A percentile compares a stretch with the other conserved stretches of the same genome.
Evolutionary conservation across 2,113 vertebrate species (phyloP).

Genomic region (Calypte anna): DNA sequence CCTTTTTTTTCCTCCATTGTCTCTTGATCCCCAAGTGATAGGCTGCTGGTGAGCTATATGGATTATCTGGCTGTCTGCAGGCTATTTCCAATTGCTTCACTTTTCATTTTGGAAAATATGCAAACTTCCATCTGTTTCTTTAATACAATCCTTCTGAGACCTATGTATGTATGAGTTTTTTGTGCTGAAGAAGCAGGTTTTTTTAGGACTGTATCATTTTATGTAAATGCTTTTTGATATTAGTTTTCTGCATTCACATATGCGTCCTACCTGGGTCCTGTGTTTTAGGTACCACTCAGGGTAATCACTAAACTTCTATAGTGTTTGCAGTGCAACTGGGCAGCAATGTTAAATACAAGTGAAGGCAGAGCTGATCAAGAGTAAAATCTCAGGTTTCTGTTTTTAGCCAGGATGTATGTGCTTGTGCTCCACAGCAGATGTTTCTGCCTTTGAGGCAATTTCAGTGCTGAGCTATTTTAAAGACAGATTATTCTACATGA

Average conservation of each 20-base stretch:
- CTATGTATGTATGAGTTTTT: slow-evolving; percentile 32
- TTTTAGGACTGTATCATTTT: slow-evolving; percentile 5
- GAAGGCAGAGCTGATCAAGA: slow-evolving; percentile 40
- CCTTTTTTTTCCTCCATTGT: not conserved
- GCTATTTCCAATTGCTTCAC: slow-evolving; percentile 19
- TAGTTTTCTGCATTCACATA: not conserved
- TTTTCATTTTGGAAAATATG: slow-evolving; percentile 57
- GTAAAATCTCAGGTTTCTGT: slow-evolving; percentile 60
- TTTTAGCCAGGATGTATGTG: slow-evolving; percentile 56
- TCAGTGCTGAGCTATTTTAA: slow-evolving; percentile 67
- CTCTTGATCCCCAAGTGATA: not conserved
- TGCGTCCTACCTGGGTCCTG: not conserved
- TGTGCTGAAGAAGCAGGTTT: slow-evolving; percentile 40
- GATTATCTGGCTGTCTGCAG: slow-evolving; percentile 6
- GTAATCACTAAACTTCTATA: not conserved
- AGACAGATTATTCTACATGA: slow-evolving; percentile 70
- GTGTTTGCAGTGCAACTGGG: not conserved
- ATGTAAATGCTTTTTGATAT: slow-evolving; percentile 28
- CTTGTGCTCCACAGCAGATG: slow-evolving; percentile 64
- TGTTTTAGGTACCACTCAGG: not conserved
- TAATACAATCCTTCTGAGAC: slow-evolving; percentile 59
- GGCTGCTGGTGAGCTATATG: not conserved
- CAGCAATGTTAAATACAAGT: not conserved
- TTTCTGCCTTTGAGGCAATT: slow-evolving; percentile 73
- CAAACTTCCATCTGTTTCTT: slow-evolving; percentile 68